A percentile compares a stretch with the other conserved stretches of the same genome.
These are phyloP conservation scores for Pygocentrus nattereri DNA, from an alignment of 2,797 vertebrate genomes.

Conservation along the genomic window DNA sequence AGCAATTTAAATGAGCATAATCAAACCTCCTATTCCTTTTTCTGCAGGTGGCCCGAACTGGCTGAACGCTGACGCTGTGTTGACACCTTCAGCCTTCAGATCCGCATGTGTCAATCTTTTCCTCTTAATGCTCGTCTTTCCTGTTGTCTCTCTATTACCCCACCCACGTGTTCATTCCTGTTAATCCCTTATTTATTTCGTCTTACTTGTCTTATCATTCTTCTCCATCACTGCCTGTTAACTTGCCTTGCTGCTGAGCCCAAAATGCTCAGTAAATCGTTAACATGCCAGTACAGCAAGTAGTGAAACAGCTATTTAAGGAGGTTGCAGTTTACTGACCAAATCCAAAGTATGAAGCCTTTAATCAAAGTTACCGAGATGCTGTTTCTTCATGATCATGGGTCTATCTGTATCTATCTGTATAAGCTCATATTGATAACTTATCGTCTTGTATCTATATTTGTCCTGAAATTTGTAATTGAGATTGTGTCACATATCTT, in stretches of 20 bases:
- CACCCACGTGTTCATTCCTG: neutral
- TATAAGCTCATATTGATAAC: neutral
- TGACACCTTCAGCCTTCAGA: neutral
- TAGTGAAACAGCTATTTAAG: neutral
- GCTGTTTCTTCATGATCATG: neutral
- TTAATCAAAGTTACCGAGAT: neutral
- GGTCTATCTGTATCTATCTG: neutral
- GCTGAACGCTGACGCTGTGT: constrained; percentile 5
- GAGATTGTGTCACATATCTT: neutral
- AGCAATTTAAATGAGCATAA: neutral
- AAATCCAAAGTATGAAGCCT: neutral
- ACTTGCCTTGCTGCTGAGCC: constrained; percentile 73
- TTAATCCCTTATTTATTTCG: neutral
- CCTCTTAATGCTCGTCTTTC: neutral
- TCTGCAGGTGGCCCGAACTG: constrained; percentile 43
- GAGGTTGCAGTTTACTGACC: neutral
- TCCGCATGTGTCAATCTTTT: constrained; percentile 31
- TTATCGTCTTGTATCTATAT: neutral
- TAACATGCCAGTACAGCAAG: constrained; percentile 52
- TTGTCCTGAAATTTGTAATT: neutral
- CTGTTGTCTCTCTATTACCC: neutral
- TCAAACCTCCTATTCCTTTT: neutral
- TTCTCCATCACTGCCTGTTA: constrained; percentile 11
- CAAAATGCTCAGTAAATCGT: constrained; percentile 80
- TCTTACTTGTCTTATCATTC: constrained; percentile 12